Base-by-base conservation (phyloP, 2,113 vertebrate genomes). In the Atherinomorus stipes region DNA sequence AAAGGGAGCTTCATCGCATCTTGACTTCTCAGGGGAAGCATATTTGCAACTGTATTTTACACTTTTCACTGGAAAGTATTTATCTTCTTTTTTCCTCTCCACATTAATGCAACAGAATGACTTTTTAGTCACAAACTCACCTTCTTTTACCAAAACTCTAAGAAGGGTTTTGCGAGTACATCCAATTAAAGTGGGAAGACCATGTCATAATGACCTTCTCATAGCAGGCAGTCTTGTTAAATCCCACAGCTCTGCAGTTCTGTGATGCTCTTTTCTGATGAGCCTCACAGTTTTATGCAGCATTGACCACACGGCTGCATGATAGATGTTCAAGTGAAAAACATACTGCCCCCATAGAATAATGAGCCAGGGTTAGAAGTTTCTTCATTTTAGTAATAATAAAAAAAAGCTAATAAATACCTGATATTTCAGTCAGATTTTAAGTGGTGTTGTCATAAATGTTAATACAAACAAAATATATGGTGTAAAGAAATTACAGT, bases 161-260 rank as follows among this genome's bases (percentile, higher is more conserved):
- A 31, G 53, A 23, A 21, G n/a, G 7, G 44, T 64, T 31, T 58
- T 19, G 11, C 11, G 23, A 77, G 64, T 13, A 21, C 21, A 49
- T 42, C 37, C 59, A 71, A 61, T 78, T 69, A 85, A 49, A 38
- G 25, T 16, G 12, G 9, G 22, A 60, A 52, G 12, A 26, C 31
- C 21, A 61, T 50, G 19, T n/a, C 25, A 53, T 21, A 67, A 67
- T 31, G 21, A n/a, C 44, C 44, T 47, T n/a, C 44, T 7, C 23
- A 26, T 4, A 25, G 18, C 54, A 38, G 34, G 0, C 23, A 52
- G 69, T 64, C 44, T 57, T 70, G 19, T 59, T 69, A 18, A 40
- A 64, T 26, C 51, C 16, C 7, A 40, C 22, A 57, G n/a, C 11
- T 38, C 21, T 54, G 38, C n/a, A 45, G 22, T 34, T 26, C 42